Conservation (phyloP, 2,888 invertebrate genomes). For the Enoplolaimus lenunculus region DNA sequence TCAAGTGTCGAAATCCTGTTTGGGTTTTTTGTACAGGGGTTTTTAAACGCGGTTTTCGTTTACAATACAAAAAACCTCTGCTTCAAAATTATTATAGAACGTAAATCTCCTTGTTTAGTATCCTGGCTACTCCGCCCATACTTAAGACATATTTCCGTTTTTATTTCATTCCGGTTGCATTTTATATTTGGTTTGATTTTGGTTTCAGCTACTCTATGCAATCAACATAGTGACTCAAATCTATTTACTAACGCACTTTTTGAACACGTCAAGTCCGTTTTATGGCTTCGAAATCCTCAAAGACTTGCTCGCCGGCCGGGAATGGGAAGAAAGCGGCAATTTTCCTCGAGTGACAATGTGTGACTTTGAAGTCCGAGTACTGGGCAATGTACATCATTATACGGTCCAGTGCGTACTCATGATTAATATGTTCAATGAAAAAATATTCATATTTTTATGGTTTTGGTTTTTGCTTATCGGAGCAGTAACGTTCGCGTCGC, state of each 20-base stretch:
- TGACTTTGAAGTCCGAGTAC: slow-evolving; percentile 43
- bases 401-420: slow-evolving; percentile 41
- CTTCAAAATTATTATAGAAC: no score
- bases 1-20: no score
- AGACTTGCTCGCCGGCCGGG: slow-evolving; percentile 38
- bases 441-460: slow-evolving; percentile 37
- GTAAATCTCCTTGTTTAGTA: no score
- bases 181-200: background rate
- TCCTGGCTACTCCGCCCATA: no score
- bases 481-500: slow-evolving; percentile 35
- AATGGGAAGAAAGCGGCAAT: slow-evolving; percentile 41
- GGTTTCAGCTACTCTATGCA: slow-evolving; percentile 35
- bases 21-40: no score
- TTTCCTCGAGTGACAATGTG: slow-evolving; percentile 42
- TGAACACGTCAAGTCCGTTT: slow-evolving; percentile 41
- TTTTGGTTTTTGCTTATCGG: slow-evolving; percentile 42
- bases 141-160: no score
- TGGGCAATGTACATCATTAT: slow-evolving; percentile 42
- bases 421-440: slow-evolving; percentile 35
- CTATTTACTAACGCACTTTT: slow-evolving; percentile 41
- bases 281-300: slow-evolving; percentile 41
- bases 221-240: slow-evolving; percentile 40
- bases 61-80: no score
- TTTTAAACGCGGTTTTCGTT: no score
- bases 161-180: no score